Evolutionary conservation across 2,888 invertebrate genomes (phyloP).

Genomic region (Digitonthophagus gazella): DNA sequence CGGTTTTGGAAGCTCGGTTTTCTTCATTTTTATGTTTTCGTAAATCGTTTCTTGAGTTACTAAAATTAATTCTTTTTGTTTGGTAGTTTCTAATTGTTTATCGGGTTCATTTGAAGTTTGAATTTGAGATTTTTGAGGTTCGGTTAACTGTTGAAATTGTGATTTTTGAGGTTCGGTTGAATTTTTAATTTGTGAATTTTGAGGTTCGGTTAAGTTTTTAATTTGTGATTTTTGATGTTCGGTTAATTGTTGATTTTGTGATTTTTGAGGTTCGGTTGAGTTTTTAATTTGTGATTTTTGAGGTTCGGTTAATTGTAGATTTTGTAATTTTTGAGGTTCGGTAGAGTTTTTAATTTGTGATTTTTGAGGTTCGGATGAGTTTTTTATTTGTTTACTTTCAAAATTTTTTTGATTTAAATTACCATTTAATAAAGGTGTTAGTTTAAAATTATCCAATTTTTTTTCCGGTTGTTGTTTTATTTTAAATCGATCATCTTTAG

Average conservation of each 20-base stretch:
- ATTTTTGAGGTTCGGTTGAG: too few species aligned
- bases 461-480: neutral
- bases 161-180: neutral
- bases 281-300: too few species aligned
- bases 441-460: too few species aligned
- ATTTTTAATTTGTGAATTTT: neutral
- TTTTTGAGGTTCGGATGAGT: neutral
- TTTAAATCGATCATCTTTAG: neutral
- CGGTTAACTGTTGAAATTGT: too few species aligned
- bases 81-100: slow-evolving; percentile 24
- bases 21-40: slow-evolving; percentile 52
- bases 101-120: slow-evolving; percentile 1
- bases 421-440: neutral
- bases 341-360: neutral
- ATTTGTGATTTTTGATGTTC: neutral
- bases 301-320: neutral
- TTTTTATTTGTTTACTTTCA: neutral
- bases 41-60: slow-evolving; percentile 49
- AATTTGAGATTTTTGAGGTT: neutral
- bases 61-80: slow-evolving; percentile 47
- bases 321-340: neutral
- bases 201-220: neutral
- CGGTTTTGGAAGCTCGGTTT: slow-evolving; percentile 44
- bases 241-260: neutral
- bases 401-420: too few species aligned